Conservation (phyloP, 2,113 vertebrate genomes). For the Eurypyga helias region DNA sequence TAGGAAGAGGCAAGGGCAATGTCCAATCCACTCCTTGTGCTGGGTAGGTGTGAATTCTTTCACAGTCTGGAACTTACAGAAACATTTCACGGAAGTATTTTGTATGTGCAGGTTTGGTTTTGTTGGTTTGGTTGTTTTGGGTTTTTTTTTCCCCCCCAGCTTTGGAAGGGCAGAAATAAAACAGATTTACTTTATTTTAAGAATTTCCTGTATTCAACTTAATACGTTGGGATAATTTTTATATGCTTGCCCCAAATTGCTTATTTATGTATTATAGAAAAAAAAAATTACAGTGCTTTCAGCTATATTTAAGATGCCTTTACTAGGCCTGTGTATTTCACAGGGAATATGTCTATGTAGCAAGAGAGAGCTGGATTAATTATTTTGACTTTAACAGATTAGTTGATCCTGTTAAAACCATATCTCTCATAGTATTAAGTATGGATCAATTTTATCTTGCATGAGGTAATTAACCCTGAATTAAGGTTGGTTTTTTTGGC, state of each 20-base stretch:
- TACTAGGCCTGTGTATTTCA: neutral
- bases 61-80: neutral
- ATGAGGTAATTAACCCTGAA: neutral
- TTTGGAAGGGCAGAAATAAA: neutral
- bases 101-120: neutral
- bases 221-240: neutral
- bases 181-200: neutral
- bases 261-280: neutral
- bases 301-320: neutral
- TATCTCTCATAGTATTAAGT: neutral
- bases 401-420: neutral
- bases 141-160: neutral
- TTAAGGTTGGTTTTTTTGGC: neutral
- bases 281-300: neutral
- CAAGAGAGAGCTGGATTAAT: neutral
- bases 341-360: neutral
- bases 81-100: neutral
- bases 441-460: neutral
- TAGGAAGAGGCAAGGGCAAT: neutral
- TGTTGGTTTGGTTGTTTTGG: neutral
- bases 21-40: neutral
- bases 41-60: neutral
- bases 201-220: neutral
- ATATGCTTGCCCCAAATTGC: neutral
- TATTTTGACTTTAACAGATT: neutral